Conservation (phyloP, 2,113 vertebrate species). For the Peucedramus taeniatus region DNA sequence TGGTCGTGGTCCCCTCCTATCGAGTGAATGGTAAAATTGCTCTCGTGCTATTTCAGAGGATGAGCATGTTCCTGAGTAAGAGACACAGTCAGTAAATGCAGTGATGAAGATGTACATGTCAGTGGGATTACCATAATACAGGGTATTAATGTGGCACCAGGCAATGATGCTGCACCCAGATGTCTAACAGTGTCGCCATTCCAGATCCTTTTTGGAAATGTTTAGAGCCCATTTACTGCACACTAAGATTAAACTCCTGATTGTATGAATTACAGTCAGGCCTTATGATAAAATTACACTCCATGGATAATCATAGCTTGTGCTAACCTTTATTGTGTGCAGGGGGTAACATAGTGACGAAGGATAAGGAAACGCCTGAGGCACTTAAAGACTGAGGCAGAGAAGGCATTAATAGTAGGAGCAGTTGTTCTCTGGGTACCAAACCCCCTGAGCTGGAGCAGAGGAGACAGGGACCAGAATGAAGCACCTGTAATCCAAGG, state of each 20-base stretch:
- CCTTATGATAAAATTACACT: not conserved
- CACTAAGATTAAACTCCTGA: not conserved
- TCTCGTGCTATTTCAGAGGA: not conserved
- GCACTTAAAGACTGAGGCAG: not conserved
- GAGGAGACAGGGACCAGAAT: not conserved
- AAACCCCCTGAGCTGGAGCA: not conserved
- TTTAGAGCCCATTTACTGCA: not conserved
- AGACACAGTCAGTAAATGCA: not conserved
- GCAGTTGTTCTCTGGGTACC: not conserved
- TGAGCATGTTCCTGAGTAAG: not conserved
- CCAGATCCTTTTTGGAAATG: not conserved
- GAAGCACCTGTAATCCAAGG: not conserved
- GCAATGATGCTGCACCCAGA: not conserved
- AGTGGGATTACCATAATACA: not conserved
- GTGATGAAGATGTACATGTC: not conserved
- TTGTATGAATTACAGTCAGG: not conserved
- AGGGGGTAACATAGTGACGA: not conserved
- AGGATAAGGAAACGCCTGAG: not conserved
- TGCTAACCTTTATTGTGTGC: not conserved
- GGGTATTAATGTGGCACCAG: conserved; percentile 5
- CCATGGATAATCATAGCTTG: not conserved
- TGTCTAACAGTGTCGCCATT: not conserved
- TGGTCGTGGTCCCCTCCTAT: not conserved
- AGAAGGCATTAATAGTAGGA: not conserved
- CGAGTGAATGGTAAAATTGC: not conserved